Percentiles rank a stretch among this genome's conserved stretches.
Conservation (phyloP, 1,140 invertebrate species). For the Bombus pyrosoma region DNA sequence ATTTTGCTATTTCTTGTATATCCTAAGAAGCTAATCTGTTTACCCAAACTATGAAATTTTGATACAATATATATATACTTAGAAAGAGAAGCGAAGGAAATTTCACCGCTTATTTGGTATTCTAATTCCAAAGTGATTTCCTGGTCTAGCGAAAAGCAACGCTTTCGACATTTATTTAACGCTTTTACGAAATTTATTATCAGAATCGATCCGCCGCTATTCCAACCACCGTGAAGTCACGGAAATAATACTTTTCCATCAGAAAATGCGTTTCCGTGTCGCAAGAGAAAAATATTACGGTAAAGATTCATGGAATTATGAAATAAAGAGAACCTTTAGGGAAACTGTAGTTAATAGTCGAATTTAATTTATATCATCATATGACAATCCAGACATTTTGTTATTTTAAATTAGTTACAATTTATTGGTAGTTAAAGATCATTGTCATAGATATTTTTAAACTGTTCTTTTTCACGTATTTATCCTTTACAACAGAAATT, state of each 20-base stretch:
- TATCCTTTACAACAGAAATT: too few relatives aligned
- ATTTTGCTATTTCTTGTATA: neutral
- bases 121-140: neutral
- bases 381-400: neutral
- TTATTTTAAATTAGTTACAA: neutral
- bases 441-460: neutral
- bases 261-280: neutral
- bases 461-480: too few relatives aligned
- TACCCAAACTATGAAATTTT: neutral
- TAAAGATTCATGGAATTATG: neutral
- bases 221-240: neutral
- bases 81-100: too few relatives aligned
- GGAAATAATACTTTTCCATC: neutral
- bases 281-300: too few relatives aligned
- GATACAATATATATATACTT: neutral
- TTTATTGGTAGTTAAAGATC: neutral
- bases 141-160: neutral
- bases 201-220: neutral
- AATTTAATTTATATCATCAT: neutral
- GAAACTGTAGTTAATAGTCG: neutral
- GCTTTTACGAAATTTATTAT: neutral
- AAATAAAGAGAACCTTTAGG: too few relatives aligned
- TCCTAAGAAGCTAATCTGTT: neutral
- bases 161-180: neutral
- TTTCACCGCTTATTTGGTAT: conserved; percentile 7